Evolutionary conservation across 2,113 vertebrate species (phyloP), one percentile per base, ranked within the genome.

Genomic region (Nerophis ophidion): DNA sequence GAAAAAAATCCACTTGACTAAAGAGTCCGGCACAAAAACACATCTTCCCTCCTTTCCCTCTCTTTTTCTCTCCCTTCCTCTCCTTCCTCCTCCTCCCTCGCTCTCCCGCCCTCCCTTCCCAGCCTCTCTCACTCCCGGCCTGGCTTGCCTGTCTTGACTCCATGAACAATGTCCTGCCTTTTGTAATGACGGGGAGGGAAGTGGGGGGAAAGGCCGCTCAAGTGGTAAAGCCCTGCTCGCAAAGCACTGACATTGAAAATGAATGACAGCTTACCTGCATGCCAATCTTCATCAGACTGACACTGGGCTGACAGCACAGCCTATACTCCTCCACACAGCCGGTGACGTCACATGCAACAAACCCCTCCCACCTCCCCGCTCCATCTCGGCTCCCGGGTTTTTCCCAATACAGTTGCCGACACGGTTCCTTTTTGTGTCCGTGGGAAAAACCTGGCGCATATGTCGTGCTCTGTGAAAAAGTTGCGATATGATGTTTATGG

Each of bases 201-300:
- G 70, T 61, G 72, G 77, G 86, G 84, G 85, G 68, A 84, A 83
- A 81, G 83, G 81, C 77, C 72, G 84, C 84, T 68, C 66, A 66
- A 86, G 85, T 81, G 85, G 70, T 82, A 72, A 68, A 83, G 79
- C 82, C 84, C 82, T 84, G 79, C 80, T 79, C 85, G 81, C 77
- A 81, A 44, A 78, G 84, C 88, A 87, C 78, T 93, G 92, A 92
- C 93, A 92, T 88, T 92, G 92, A 87, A 92, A 93, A 93, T 96
- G 94, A 95, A 93, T 95, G 94, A 94, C 94, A 95, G 93, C 94
- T 94, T 96, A 96, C 94, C 93, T 95, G 93, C 91, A 92, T 95
- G 94, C 94, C 94, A 95, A 96, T 95, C 94, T 95, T 95, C 94
- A 95, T 95, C 94, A 95, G 93, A 94, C 93, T 95, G 93, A 94